Percentiles rank a stretch among this genome's conserved stretches.
Conservation (phyloP, 2,888 invertebrate genomes). For the Drosophila macrospina region DNA sequence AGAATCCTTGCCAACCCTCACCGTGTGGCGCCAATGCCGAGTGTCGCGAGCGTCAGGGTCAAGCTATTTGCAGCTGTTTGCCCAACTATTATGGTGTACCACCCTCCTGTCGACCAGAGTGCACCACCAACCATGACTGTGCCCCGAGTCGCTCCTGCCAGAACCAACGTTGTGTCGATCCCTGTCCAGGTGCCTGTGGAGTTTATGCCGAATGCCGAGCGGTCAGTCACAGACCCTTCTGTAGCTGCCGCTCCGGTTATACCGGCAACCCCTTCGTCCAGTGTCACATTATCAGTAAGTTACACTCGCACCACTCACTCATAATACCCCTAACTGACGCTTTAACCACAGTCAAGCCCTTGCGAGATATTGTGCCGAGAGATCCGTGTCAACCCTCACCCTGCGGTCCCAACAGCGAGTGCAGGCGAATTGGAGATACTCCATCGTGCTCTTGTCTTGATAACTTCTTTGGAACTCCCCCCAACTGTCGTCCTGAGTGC, state of each 20-base stretch:
- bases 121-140: slow-evolving; percentile 92
- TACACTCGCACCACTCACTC: not conserved
- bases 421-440: slow-evolving; percentile 87
- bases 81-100: slow-evolving; percentile 91
- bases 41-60: slow-evolving; percentile 89
- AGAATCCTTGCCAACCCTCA: slow-evolving; percentile 89
- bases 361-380: slow-evolving; percentile 61
- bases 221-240: slow-evolving; percentile 92
- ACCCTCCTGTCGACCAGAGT: slow-evolving; percentile 92
- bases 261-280: slow-evolving; percentile 91
- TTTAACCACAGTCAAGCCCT: slow-evolving; percentile 74
- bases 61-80: slow-evolving; percentile 92
- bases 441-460: slow-evolving; percentile 91
- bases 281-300: slow-evolving; percentile 87
- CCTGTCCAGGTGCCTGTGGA: slow-evolving; percentile 92
- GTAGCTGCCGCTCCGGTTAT: slow-evolving; percentile 89
- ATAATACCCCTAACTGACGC: slow-evolving; percentile 5
- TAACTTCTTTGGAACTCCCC: slow-evolving; percentile 89
- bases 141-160: slow-evolving; percentile 90
- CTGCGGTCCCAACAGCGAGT: slow-evolving; percentile 87
- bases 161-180: slow-evolving; percentile 92
- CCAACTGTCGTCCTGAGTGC: slow-evolving; percentile 91
- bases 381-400: slow-evolving; percentile 86
- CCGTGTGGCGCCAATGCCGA: slow-evolving; percentile 92
- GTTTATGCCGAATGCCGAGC: slow-evolving; percentile 90